These are phyloP conservation scores for Strix uralensis DNA, from an alignment of 2,113 vertebrate species.

Conservation along the genomic window DNA sequence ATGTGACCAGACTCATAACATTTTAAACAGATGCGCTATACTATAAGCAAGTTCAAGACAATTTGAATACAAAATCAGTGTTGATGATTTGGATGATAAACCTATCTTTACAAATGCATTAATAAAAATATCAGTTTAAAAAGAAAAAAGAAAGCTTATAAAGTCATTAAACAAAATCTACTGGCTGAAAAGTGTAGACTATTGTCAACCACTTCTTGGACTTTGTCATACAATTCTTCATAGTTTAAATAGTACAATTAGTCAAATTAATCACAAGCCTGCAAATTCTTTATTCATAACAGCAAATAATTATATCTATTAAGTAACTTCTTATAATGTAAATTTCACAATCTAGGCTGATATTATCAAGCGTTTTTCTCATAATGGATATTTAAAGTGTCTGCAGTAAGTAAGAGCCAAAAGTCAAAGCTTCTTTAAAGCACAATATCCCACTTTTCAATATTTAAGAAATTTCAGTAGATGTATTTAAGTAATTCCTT, in stretches of 20 bases:
- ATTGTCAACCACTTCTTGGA: background rate
- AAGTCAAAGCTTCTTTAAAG: background rate
- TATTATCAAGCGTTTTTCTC: background rate
- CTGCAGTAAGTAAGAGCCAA: background rate
- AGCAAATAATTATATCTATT: background rate
- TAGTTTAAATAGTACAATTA: background rate
- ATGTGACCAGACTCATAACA: background rate
- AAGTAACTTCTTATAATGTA: background rate
- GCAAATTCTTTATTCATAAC: background rate
- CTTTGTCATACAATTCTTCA: background rate
- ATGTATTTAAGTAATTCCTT: background rate
- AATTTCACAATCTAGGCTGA: background rate
- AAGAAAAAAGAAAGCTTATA: background rate
- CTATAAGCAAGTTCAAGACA: background rate
- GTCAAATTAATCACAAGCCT: background rate
- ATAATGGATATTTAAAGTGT: background rate
- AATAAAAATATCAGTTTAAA: background rate
- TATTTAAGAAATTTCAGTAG: background rate
- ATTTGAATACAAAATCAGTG: background rate
- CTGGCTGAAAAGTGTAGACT: background rate
- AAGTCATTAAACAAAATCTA: background rate
- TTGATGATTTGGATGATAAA: background rate
- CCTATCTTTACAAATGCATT: background rate
- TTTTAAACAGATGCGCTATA: background rate
- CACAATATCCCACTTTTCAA: background rate